Conservation (phyloP, 1,140 invertebrate genomes). For the Diorhabda carinulata region DNA sequence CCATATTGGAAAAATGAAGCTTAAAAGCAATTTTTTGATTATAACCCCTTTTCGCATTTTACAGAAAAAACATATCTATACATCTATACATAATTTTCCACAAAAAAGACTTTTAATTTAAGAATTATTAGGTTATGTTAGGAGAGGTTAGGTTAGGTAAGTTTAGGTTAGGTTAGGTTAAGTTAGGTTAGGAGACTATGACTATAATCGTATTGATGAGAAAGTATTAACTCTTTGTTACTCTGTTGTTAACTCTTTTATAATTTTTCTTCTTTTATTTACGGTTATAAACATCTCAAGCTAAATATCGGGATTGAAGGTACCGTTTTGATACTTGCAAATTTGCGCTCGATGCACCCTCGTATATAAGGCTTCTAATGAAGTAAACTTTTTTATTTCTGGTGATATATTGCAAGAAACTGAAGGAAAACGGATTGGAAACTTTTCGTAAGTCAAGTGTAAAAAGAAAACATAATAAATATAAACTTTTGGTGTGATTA, state of each 20-base stretch:
- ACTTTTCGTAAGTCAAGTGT: conserved; percentile 12
- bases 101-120: not conserved
- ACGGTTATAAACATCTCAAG: not conserved
- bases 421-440: conserved; percentile 9
- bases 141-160: not conserved
- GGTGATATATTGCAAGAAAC: conserved; percentile 7
- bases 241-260: too few relatives aligned
- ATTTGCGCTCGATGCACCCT: too few relatives aligned
- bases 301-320: not conserved
- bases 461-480: conserved; percentile 8
- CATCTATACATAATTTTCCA: too few relatives aligned
- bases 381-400: conserved; percentile 14
- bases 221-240: too few relatives aligned
- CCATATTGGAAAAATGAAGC: not conserved
- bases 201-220: too few relatives aligned
- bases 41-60: too few relatives aligned
- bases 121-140: too few relatives aligned
- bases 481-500: conserved; percentile 5
- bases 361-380: not conserved
- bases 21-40: not conserved
- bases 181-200: too few relatives aligned
- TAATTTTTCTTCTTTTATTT: not conserved
- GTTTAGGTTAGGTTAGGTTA: too few relatives aligned
- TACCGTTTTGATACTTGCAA: too few relatives aligned
- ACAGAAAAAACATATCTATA: too few relatives aligned